Base-by-base conservation (phyloP, 2,888 invertebrate species). In the Lithophane semibrunnea region DNA sequence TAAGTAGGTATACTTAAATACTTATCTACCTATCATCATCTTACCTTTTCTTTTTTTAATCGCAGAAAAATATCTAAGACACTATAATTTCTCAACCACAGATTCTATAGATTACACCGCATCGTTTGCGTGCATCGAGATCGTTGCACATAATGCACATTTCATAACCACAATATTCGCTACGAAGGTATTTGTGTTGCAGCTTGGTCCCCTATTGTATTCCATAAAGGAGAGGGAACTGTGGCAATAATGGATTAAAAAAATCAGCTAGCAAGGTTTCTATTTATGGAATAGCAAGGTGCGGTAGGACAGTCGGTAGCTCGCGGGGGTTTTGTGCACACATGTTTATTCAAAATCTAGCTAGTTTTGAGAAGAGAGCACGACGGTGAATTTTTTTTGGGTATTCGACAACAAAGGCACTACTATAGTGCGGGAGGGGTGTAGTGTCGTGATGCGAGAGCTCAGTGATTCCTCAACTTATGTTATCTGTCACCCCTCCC, bases 261-360 rank as follows among this genome's bases (percentile, higher is more conserved):
- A 77, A 61, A 78, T 21, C 8, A 12, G 61, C 2, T 12, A 3
- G 73, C n/a, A n/a, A n/a, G 58, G 9, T 65, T 21, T 82, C 65
- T 82, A 77, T 82, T 82, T 80, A 71, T 52, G 70, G 82, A 60
- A 56, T 37, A 49, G 37, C 52, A 58, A 65, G 52, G 52, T 74
- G 52, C 18, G 18, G 37, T 29, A 10, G 18, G 18, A 16, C 29
- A 54, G 29, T 61, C 37, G 47, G 69, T 52, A n/a, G 60, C 37
- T 21, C 29, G 63, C 52, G 61, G n/a, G 13, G 49, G 49, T 18
- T 58, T 58, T 52, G 44, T 63, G 54, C 29, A 37, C 75, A 61
- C 16, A 52, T 61, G 68, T 61, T 70, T 60, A 79, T 37, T 47
- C 37, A 37, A 61, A 52, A 64, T 29, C 16, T 24, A 4, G 8